Percentiles rank a stretch among this genome's conserved stretches.
Evolutionary conservation across 2,888 invertebrate genomes (phyloP).

Genomic region (Drosophila bunnanda): DNA sequence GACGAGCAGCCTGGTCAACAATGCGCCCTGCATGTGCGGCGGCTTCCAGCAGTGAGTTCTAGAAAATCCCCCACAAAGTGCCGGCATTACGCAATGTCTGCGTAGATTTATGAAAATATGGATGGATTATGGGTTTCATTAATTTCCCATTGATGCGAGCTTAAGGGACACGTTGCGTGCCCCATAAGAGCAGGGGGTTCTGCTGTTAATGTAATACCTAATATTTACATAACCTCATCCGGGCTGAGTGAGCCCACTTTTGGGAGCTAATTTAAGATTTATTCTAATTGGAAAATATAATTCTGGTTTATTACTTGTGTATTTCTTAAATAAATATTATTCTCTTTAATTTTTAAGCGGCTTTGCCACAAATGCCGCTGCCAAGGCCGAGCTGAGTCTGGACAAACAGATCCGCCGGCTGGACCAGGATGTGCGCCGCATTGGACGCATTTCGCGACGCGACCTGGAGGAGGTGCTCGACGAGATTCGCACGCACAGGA

Average conservation of each 20-base stretch:
- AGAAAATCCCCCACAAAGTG: conserved; percentile 25
- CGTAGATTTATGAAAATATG: conserved; percentile 18
- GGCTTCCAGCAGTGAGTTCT: conserved; percentile 84
- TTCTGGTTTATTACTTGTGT: not conserved
- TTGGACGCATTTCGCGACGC: conserved; percentile 89
- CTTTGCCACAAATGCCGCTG: conserved; percentile 86
- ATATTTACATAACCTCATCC: conserved; percentile 60
- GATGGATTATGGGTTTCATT: fast-evolving
- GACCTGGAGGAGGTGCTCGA: conserved; percentile 92
- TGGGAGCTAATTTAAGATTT: not conserved
- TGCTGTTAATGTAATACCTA: conserved; percentile 3
- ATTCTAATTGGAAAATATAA: not conserved
- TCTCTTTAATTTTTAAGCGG: conserved; percentile 84
- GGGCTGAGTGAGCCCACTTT: not conserved
- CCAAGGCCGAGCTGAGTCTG: conserved; percentile 87
- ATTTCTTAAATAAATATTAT: not conserved
- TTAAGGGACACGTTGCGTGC: too few species aligned
- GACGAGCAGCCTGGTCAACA: conserved; percentile 86
- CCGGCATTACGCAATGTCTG: conserved; percentile 74
- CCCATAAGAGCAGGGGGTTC: not conserved
- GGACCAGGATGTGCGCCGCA: conserved; percentile 89
- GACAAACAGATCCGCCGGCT: conserved; percentile 89
- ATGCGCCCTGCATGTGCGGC: conserved; percentile 85
- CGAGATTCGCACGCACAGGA: conserved; percentile 88
- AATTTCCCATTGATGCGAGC: not conserved